Evolutionary conservation across 2,888 invertebrate species (phyloP).

Genomic region (Xestia rhomboidea): DNA sequence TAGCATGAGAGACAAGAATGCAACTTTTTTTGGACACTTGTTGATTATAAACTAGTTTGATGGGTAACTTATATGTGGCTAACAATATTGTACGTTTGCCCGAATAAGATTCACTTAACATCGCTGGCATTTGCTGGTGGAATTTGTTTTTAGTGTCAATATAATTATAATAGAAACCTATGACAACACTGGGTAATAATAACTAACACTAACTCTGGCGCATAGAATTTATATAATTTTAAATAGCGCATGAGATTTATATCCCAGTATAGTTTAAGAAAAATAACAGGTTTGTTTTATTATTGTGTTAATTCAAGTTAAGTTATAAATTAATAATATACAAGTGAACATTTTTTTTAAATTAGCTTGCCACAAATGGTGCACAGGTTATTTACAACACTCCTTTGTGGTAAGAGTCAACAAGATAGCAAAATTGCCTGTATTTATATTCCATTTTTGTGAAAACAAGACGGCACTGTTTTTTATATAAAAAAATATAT

Average conservation of each 20-base stretch:
- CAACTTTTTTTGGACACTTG: conserved; percentile 8
- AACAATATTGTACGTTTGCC: conserved; percentile 27
- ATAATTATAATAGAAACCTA: conserved; percentile 18
- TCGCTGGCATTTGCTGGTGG: conserved; percentile 7
- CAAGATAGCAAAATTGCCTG: conserved; percentile 34
- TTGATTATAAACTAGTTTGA: conserved; percentile 17
- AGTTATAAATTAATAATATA: conserved; percentile 40
- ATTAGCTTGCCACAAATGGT: conserved; percentile 47
- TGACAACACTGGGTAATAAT: conserved; percentile 33
- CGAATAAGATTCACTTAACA: conserved; percentile 9
- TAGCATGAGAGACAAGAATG: conserved; percentile 17
- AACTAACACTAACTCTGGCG: conserved; percentile 19
- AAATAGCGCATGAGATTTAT: conserved; percentile 35
- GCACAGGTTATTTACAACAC: conserved; percentile 37
- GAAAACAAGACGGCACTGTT: conserved; percentile 29
- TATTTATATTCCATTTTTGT: conserved; percentile 39
- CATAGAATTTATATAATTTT: conserved; percentile 22
- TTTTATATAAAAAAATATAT: conserved; percentile 12
- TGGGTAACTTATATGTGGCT: conserved; percentile 10
- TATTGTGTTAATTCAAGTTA: conserved; percentile 50
- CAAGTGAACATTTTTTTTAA: conserved; percentile 25
- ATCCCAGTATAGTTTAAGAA: conserved; percentile 50
- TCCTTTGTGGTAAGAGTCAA: conserved; percentile 43
- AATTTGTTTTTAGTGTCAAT: conserved; percentile 31
- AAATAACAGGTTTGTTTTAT: conserved; percentile 53